Evolutionary conservation across 2,797 vertebrate species (phyloP).

Genomic region (Centropyge bicolor): DNA sequence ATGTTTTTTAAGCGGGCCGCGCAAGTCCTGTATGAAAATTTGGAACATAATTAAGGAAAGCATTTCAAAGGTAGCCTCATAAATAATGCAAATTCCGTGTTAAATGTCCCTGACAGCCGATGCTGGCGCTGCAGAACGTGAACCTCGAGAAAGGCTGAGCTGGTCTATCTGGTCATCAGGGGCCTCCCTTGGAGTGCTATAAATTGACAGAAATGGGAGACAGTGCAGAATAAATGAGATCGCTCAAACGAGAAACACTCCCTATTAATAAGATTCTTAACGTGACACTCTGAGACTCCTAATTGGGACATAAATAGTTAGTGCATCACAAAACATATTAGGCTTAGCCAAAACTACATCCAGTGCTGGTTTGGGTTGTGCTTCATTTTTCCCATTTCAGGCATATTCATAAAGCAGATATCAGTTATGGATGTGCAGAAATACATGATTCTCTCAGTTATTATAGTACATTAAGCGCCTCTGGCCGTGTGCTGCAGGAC

Average conservation of each 20-base stretch:
- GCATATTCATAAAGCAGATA: slow-evolving; percentile 26
- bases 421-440: slow-evolving; percentile 11
- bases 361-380: neutral
- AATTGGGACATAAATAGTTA: slow-evolving; percentile 63
- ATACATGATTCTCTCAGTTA: neutral
- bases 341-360: slow-evolving; percentile 9
- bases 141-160: slow-evolving; percentile 81
- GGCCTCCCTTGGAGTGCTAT: slow-evolving; percentile 79
- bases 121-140: slow-evolving; percentile 84
- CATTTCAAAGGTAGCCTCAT: slow-evolving; percentile 85
- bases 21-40: slow-evolving; percentile 78
- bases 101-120: slow-evolving; percentile 84
- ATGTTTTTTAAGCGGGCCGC: slow-evolving; percentile 45
- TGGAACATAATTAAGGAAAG: slow-evolving; percentile 83
- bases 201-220: slow-evolving; percentile 83
- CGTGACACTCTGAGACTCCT: slow-evolving; percentile 44
- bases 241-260: slow-evolving; percentile 72
- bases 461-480: neutral
- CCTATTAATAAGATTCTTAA: slow-evolving; percentile 72
- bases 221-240: slow-evolving; percentile 78
- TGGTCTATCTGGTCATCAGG: slow-evolving; percentile 82
- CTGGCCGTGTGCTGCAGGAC: neutral
- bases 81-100: slow-evolving; percentile 87
- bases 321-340: slow-evolving; percentile 43
- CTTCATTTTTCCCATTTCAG: slow-evolving; percentile 21